Evolutionary conservation across 2,888 invertebrate genomes (phyloP).

Genomic region (Lamellibrachia satsuma): DNA sequence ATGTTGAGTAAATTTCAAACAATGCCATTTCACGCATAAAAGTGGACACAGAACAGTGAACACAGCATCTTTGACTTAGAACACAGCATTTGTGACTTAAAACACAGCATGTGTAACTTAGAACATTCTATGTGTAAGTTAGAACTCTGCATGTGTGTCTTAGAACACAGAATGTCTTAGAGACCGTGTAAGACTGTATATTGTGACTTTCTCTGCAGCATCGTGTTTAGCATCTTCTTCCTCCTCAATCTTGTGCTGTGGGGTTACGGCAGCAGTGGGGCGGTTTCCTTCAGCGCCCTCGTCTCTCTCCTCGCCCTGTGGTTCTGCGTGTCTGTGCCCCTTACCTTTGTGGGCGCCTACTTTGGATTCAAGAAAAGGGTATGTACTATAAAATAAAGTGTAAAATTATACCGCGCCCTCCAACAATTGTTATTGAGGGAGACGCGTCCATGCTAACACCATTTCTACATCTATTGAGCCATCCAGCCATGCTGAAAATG

Average conservation of each 20-base stretch:
- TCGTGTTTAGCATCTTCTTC: constrained; percentile 97
- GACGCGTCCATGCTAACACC: no score
- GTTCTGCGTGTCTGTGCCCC: constrained; percentile 97
- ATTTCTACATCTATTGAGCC: no score
- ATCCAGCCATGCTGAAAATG: no score
- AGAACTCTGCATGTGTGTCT: not conserved
- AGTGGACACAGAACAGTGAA: no score
- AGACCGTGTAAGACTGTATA: not conserved
- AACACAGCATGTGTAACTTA: no score
- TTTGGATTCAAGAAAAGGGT: constrained; percentile 98
- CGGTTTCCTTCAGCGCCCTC: constrained; percentile 95
- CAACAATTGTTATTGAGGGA: no score
- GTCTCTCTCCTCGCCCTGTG: constrained; percentile 92
- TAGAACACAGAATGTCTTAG: not conserved
- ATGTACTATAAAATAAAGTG: constrained; percentile 50
- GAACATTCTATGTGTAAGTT: no score
- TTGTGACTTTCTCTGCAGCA: constrained; percentile 70
- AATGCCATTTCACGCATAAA: no score
- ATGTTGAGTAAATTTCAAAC: no score
- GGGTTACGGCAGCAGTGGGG: constrained; percentile 94
- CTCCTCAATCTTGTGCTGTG: constrained; percentile 95
- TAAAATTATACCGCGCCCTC: not conserved
- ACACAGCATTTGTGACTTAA: no score
- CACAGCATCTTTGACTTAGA: no score
- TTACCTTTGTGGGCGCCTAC: constrained; percentile 97